Evolutionary conservation across 2,888 invertebrate species (phyloP).

Genomic region (Eupithecia subumbrata): DNA sequence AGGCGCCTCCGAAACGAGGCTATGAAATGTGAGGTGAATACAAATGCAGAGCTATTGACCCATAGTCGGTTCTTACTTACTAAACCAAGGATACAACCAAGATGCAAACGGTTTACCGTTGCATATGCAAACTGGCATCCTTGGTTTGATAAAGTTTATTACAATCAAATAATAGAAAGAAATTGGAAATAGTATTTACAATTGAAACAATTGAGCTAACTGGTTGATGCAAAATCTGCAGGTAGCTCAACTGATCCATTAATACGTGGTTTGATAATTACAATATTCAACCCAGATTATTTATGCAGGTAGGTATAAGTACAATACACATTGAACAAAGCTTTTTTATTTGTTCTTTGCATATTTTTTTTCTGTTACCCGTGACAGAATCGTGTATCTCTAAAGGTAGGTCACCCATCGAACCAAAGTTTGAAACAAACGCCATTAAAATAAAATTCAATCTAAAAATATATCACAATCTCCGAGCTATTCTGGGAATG

Average conservation of each 20-base stretch:
- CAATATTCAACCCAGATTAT: neutral
- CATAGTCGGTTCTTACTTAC: neutral
- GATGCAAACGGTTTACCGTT: neutral
- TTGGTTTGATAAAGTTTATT: neutral
- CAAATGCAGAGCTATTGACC: constrained; percentile 34
- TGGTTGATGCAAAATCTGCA: too few relatives aligned
- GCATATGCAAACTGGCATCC: neutral
- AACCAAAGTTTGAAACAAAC: neutral
- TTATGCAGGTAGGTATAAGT: neutral
- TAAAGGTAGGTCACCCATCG: neutral
- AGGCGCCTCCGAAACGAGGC: constrained; percentile 51
- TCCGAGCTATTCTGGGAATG: constrained; percentile 19
- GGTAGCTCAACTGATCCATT: too few relatives aligned
- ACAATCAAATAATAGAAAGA: too few relatives aligned
- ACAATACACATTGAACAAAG: neutral
- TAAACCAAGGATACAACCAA: neutral
- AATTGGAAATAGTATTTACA: too few relatives aligned
- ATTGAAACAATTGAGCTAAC: too few relatives aligned
- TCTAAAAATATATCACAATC: constrained; percentile 12
- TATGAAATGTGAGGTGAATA: constrained; percentile 46
- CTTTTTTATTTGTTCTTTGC: neutral
- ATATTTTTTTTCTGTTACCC: neutral
- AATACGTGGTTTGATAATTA: too few relatives aligned
- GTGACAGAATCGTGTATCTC: neutral
- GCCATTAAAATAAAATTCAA: constrained; percentile 13